Base-by-base conservation (phyloP, 2,888 invertebrate species). In the Bellardia bayeri region DNA sequence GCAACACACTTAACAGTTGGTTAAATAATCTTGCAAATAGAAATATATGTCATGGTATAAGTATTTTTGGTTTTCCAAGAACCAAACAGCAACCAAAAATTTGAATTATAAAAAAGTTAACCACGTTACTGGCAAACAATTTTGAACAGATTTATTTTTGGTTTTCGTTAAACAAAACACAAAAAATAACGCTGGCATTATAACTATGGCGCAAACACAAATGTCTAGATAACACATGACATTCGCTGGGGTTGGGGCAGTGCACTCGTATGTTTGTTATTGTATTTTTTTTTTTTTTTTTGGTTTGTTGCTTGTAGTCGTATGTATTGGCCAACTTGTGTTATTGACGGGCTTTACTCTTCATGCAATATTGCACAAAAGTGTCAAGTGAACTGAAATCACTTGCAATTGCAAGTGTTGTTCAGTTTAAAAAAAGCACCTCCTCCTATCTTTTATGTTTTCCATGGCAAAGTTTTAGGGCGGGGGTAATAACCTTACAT, bases 301-400 rank as follows among this genome's bases (percentile, higher is more conserved):
- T 40, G 51, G 13, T 51, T 56, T 85, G 33, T n/a, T 14, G 64
- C 72, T 42, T 66, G 61, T 76, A 14, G 8, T 54, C 33, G 30
- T 42, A 33, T 56, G 80, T 63, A 56, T 75, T 75, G 54, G 86
- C 56, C 82, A 82, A 74, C 51, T 82, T 80, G 51, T 80, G 85
- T 45, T 75, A 85, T 85, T 85, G 80, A 80, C 79, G 80, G 79
- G 79, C 54, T 74, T 54, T 74, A 54, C 33, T 74, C 54, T 87
- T 85, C 79, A 87, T 82, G 82, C 87, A 82, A 85, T 79, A 85
- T 87, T 87, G 82, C 87, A 76, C 79, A 82, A 82, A 82, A 87
- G 79, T 87, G 87, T 85, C 85, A 87, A 87, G 75, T 75, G 58
- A 85, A 64, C 56, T 75, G 82, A 85, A 87, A 87, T 85, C 85